Evolutionary conservation across 2,888 invertebrate genomes (phyloP).

Genomic region (Pyralis farinalis): DNA sequence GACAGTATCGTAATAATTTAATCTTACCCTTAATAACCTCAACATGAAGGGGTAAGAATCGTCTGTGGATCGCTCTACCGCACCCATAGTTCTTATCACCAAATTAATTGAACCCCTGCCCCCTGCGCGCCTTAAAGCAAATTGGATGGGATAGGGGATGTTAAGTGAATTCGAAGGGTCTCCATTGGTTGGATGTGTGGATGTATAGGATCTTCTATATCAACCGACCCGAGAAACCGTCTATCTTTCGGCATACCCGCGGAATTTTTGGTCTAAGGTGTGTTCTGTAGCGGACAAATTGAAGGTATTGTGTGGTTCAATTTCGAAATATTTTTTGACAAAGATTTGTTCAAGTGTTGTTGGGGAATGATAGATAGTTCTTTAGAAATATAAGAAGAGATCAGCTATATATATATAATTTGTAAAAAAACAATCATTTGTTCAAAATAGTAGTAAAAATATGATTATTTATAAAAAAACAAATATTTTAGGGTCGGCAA

Average conservation of each 20-base stretch:
- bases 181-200: constrained; percentile 11
- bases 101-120: constrained; percentile 6
- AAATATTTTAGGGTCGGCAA: too few relatives aligned
- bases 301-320: too few relatives aligned
- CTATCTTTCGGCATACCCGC: constrained; percentile 15
- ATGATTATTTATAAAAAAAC: too few relatives aligned
- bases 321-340: too few relatives aligned
- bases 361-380: too few relatives aligned
- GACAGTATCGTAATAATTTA: constrained; percentile 14
- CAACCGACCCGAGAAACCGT: constrained; percentile 17
- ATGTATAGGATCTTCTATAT: constrained; percentile 19
- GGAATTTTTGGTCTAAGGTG: constrained; percentile 14
- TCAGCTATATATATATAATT: too few relatives aligned
- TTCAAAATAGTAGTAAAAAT: too few relatives aligned
- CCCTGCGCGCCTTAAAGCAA: not conserved
- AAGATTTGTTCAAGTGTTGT: too few relatives aligned
- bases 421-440: too few relatives aligned
- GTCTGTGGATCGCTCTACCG: constrained; percentile 10
- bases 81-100: constrained; percentile 8
- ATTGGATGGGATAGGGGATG: constrained; percentile 9
- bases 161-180: constrained; percentile 14
- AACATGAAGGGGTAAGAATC: constrained; percentile 18
- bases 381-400: too few relatives aligned
- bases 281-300: not conserved
- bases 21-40: constrained; percentile 15